Percentiles rank a stretch among this genome's conserved stretches.
phyloP scores from a whole-genome alignment of 2,797 vertebrate species.

The Microctenopoma lineatum region DNA sequence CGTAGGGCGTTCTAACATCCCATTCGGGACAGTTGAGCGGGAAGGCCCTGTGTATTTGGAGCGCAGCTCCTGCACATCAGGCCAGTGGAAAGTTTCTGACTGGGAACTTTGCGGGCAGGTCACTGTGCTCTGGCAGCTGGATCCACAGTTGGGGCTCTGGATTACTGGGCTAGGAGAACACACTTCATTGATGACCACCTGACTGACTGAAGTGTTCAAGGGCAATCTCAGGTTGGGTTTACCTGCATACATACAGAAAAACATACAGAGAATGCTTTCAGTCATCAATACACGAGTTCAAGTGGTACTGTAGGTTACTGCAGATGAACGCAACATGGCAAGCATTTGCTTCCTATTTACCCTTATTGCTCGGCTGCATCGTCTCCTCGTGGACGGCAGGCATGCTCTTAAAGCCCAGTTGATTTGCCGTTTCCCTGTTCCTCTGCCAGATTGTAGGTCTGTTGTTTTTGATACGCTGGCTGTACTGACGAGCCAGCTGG shows the following conservation, averaged over 20 bases:
- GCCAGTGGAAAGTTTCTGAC: constrained; percentile 89
- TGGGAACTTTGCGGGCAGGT: constrained; percentile 81
- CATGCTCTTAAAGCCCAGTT: constrained; percentile 65
- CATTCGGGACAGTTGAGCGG: constrained; percentile 75
- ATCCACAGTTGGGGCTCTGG: constrained; percentile 56
- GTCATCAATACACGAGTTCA: constrained; percentile 1
- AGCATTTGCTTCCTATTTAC: constrained; percentile 62
- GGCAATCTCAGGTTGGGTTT: constrained; percentile 76
- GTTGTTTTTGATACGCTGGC: constrained; percentile 93
- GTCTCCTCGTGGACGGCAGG: constrained; percentile 79
- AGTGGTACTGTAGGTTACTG: neutral
- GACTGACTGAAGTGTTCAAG: constrained; percentile 64
- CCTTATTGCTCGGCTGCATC: constrained; percentile 62
- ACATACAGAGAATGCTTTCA: constrained; percentile 17
- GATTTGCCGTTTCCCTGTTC: constrained; percentile 55
- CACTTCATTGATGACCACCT: constrained; percentile 75
- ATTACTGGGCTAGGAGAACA: constrained; percentile 68
- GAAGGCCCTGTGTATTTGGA: constrained; percentile 82
- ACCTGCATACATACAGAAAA: constrained; percentile 75
- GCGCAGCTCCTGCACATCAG: constrained; percentile 90
- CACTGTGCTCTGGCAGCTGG: constrained; percentile 68
- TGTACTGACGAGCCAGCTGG: constrained; percentile 95
- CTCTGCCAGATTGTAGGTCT: constrained; percentile 72
- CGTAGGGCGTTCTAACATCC: constrained; percentile 63
- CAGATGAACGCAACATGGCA: constrained; percentile 19